These are phyloP conservation scores for Urosaurus nigricauda DNA, from an alignment of 2,797 vertebrate genomes.

Conservation along the genomic window DNA sequence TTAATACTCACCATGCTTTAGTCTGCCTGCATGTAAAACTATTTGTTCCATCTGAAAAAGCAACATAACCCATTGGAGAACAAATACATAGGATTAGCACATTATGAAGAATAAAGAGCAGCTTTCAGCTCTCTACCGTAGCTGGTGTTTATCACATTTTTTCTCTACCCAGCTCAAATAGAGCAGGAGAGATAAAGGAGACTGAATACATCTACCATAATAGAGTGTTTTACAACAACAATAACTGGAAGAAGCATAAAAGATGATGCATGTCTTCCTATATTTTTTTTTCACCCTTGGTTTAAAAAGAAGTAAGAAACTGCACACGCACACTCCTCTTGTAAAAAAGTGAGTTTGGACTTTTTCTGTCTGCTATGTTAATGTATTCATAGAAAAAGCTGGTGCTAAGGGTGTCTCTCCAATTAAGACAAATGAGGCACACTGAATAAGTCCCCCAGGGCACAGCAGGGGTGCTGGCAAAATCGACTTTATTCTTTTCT, in stretches of 20 bases:
- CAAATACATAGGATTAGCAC: slow-evolving; percentile 78
- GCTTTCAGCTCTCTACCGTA: slow-evolving; percentile 75
- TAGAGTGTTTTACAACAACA: slow-evolving; percentile 67
- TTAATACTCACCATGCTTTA: slow-evolving; percentile 64
- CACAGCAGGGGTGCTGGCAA: slow-evolving; percentile 85
- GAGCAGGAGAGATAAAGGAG: slow-evolving; percentile 71
- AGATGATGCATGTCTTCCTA: slow-evolving; percentile 52
- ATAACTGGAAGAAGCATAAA: slow-evolving; percentile 56
- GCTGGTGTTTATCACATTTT: slow-evolving; percentile 78
- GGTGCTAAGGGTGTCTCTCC: slow-evolving; percentile 84
- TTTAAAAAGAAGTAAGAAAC: slow-evolving; percentile 59
- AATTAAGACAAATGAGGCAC: slow-evolving; percentile 89
- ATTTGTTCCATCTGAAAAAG: slow-evolving; percentile 62
- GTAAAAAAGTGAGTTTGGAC: slow-evolving; percentile 69
- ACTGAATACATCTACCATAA: slow-evolving; percentile 61
- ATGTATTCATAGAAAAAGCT: slow-evolving; percentile 87
- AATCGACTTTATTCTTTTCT: slow-evolving; percentile 87
- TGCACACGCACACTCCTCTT: slow-evolving; percentile 8
- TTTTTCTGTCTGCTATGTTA: slow-evolving; percentile 81
- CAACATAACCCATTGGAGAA: slow-evolving; percentile 67
- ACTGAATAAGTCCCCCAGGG: slow-evolving; percentile 84
- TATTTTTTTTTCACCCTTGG: slow-evolving; percentile 63
- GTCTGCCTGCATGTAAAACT: slow-evolving; percentile 62
- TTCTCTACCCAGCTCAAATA: slow-evolving; percentile 62
- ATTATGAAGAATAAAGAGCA: slow-evolving; percentile 81